These are phyloP conservation scores for Smittia sp. DNA, from an alignment of 2,888 invertebrate species.

Conservation along the genomic window DNA sequence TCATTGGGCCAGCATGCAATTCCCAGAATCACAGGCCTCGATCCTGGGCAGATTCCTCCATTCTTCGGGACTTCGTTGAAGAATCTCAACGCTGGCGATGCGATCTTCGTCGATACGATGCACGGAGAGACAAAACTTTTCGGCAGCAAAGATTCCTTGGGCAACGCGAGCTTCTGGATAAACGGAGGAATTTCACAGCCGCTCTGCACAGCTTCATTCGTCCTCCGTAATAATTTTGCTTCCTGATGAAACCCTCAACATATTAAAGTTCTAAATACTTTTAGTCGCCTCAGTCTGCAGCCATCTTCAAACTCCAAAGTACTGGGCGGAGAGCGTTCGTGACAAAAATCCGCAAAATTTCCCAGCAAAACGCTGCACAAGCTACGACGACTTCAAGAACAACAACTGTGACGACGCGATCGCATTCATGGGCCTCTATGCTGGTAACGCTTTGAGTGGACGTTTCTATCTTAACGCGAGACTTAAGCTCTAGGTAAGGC, in stretches of 20 bases:
- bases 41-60: constrained; percentile 22
- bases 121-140: constrained; percentile 17
- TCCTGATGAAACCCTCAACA: background rate
- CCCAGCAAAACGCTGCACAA: constrained; percentile 1
- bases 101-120: constrained; percentile 19
- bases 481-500: background rate
- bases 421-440: background rate
- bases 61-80: background rate
- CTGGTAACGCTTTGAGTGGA: background rate
- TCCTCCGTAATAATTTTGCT: background rate
- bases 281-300: constrained; percentile 22
- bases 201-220: background rate
- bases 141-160: background rate
- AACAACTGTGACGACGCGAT: background rate
- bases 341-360: background rate
- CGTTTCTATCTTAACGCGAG: constrained; percentile 28
- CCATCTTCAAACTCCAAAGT: constrained; percentile 16
- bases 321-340: constrained; percentile 30
- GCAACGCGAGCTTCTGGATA: constrained; percentile 28
- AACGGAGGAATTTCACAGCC: constrained; percentile 33
- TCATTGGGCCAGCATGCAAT: background rate
- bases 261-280: background rate
- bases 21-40: constrained; percentile 33
- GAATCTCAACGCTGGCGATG: constrained; percentile 5
- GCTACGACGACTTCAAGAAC: background rate